A percentile compares a stretch with the other conserved stretches of the same genome.
phyloP scores from a whole-genome alignment of 2,888 invertebrate species.

The Yponomeuta plumbellus region DNA sequence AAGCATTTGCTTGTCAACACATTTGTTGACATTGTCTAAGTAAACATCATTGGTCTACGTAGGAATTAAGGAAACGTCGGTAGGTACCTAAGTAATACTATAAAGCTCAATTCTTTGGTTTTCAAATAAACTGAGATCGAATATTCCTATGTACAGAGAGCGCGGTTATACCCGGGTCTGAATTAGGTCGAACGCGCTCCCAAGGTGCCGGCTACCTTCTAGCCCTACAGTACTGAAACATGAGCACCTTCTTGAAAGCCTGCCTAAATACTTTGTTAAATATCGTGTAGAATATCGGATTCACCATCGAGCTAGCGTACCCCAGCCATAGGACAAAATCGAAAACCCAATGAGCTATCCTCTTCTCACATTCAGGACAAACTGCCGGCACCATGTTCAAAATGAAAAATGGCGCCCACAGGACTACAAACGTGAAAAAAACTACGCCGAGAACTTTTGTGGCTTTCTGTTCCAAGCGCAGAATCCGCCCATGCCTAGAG shows the following conservation, averaged over 20 bases:
- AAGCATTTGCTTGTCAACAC: no score
- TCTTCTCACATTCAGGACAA: conserved; percentile 86
- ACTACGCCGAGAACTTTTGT: conserved; percentile 96
- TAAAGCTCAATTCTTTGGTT: conserved; percentile 8
- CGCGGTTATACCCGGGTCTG: conserved; percentile 63
- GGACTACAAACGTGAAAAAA: conserved; percentile 94
- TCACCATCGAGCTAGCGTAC: conserved; percentile 95
- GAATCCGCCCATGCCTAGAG: conserved; percentile 87
- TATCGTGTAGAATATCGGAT: conserved; percentile 96
- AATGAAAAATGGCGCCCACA: conserved; percentile 98
- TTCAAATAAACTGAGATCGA: conserved; percentile 65
- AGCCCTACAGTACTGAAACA: conserved; percentile 82
- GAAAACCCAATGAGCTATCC: conserved; percentile 86
- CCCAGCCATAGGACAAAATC: conserved; percentile 95
- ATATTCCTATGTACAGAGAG: conserved; percentile 68
- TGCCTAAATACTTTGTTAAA: conserved; percentile 96
- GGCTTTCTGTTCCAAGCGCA: conserved; percentile 95
- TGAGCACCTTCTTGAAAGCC: conserved; percentile 90
- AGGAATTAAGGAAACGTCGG: no score
- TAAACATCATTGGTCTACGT: no score
- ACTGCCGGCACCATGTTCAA: conserved; percentile 90
- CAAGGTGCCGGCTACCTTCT: conserved; percentile 71
- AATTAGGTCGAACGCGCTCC: conserved; percentile 68
- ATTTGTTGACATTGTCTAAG: no score
- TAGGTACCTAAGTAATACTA: not conserved